Evolutionary conservation across 2,888 invertebrate genomes (phyloP).

Genomic region (Spialia ferax): DNA sequence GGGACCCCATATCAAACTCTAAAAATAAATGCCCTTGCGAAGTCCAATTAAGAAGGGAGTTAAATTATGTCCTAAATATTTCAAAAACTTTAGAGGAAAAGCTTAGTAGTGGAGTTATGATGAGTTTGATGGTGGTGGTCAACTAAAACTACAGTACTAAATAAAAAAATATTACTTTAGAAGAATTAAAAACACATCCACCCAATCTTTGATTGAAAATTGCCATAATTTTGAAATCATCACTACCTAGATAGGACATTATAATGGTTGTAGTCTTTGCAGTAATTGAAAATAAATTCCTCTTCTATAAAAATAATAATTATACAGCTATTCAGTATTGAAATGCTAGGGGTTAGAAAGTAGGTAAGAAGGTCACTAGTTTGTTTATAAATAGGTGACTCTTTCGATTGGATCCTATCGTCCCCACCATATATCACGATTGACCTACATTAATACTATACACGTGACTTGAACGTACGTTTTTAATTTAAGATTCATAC

Average conservation of each 20-base stretch:
- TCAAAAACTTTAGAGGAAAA: no score
- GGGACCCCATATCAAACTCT: no score
- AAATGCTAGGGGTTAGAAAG: conserved; percentile 39
- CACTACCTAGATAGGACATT: no score
- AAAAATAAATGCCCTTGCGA: no score
- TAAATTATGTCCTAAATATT: no score
- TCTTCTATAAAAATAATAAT: conserved; percentile 25
- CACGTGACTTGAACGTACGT: conserved; percentile 41
- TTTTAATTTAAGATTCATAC: conserved; percentile 1
- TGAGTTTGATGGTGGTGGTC: no score
- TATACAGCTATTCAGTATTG: conserved; percentile 19
- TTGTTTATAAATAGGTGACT: conserved; percentile 54
- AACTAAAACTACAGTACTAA: no score
- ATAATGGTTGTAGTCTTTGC: background rate
- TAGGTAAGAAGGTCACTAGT: conserved; percentile 47
- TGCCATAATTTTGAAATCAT: background rate
- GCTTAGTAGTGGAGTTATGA: no score
- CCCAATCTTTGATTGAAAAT: no score
- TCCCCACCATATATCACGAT: conserved; percentile 47
- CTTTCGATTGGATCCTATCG: conserved; percentile 50
- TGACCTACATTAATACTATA: conserved; percentile 52
- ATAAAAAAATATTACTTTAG: no score
- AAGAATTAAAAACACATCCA: no score
- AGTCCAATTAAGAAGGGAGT: no score
- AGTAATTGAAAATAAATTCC: background rate